These are phyloP conservation scores for Solen grandis DNA, from an alignment of 1,140 invertebrate species.

Conservation along the genomic window DNA sequence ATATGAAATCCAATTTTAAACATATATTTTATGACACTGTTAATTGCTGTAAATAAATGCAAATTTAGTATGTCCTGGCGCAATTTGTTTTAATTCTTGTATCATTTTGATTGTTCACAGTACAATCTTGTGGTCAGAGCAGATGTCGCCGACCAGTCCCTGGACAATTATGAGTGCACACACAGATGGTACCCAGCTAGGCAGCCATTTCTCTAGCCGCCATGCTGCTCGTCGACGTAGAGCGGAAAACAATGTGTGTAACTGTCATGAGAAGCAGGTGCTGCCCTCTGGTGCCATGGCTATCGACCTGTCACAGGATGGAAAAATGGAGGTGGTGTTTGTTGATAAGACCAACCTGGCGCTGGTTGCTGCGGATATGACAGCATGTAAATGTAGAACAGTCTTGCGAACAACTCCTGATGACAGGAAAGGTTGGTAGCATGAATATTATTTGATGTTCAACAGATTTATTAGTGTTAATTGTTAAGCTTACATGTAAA, in stretches of 20 bases:
- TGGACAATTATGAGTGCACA: neutral
- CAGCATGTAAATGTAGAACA: constrained; percentile 86
- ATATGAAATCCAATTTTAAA: too few species aligned
- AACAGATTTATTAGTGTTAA: too few species aligned
- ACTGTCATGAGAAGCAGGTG: constrained; percentile 77
- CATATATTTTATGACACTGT: too few species aligned
- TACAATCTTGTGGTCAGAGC: constrained; percentile 87
- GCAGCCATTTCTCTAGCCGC: constrained; percentile 74
- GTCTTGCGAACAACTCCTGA: constrained; percentile 82
- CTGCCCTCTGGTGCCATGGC: constrained; percentile 58
- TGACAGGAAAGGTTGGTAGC: constrained; percentile 46
- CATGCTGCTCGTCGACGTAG: neutral
- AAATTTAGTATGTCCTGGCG: too few species aligned
- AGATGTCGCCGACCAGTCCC: neutral
- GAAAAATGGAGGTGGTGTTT: constrained; percentile 85
- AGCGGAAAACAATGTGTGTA: constrained; percentile 82
- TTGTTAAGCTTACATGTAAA: too few species aligned
- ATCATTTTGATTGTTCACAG: too few species aligned
- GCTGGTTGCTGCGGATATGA: constrained; percentile 85
- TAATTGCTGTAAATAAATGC: too few species aligned
- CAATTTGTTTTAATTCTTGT: too few species aligned
- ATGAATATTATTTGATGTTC: too few species aligned
- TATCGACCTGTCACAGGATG: constrained; percentile 84
- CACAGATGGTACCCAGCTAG: neutral
- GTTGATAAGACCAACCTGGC: constrained; percentile 83